Evolutionary conservation across 2,888 invertebrate species (phyloP), one percentile per base, ranked within the genome.

Genomic region (Barypeithes pellucidus): DNA sequence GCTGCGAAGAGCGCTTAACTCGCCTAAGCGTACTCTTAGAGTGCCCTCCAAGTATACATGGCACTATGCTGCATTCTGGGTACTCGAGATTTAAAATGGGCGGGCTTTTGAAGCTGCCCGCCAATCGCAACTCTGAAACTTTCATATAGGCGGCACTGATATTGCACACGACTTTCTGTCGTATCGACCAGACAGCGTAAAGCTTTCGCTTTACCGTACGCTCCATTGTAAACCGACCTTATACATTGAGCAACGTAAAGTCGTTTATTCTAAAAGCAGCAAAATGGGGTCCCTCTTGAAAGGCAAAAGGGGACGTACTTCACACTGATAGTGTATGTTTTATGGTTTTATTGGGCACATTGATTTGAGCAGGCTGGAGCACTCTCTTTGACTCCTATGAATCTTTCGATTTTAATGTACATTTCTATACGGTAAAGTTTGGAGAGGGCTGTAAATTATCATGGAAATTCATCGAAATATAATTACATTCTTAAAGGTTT

Each of bases 1-100:
- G 84, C 85, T 82, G 82, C 85, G 84, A 86, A 86, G 86, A 84
- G 86, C 86, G 86, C 86, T 86, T 86, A 86, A 86, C 86, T 86
- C 85, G 86, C 85, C 86, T 86, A 86, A 86, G 86, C 86, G 86
- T 85, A 83, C 86, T 85, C 85, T 83, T 85, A 85, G 85, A 86
- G 86, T 86, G 86, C 84, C 84, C 86, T 86, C 85, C 83, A 86
- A 86, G 85, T 84, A 85, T 86, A 86, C 86, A 86, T 85, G 86
- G 85, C 85, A 85, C 85, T 86, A 84, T 81, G 82, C 82, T 84
- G 85, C 84, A 85, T 85, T 84, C 84, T 83, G 84, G 85, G 84
- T 82, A 83, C 84, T 85, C 84, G 81, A 84, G 80, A 74, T 71
- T 80, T 76, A 75, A 78, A 76, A 73, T 65, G 76, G 84, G 84